Evolutionary conservation across 2,888 invertebrate genomes (phyloP), one percentile per base, ranked within the genome.

Genomic region (Allolobophora icterica): DNA sequence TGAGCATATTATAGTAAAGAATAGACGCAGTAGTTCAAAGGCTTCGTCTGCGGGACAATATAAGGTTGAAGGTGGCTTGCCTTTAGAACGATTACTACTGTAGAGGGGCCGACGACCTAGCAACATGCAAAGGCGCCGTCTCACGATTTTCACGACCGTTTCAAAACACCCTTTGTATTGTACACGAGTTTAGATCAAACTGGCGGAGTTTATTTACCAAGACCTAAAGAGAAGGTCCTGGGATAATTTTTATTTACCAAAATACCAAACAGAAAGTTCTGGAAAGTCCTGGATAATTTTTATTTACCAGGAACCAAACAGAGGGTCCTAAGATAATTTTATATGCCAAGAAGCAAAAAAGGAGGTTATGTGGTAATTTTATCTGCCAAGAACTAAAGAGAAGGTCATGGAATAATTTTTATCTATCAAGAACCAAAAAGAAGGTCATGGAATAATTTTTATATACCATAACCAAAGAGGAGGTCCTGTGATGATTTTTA

Each of bases 131-230:
- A 71, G 71, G 30, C 30, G 8, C 13, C n/a, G 71, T 71, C 30
- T 71, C 71, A 71, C 71, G 52, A 21, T 13, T 30, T 71, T 71
- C 71, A 71, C 71, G 30, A n/a, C 30, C 71, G 30, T 71, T 71
- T 71, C n/a, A n/a, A 71, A n/a, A n/a, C 71, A 71, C 13, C 13
- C 71, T 71, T 71, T 71, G 71, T 71, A n/a, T 71, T 71, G 71
- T 71, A n/a, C 71, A n/a, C n/a, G 71, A 71, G 71, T n/a, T n/a
- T n/a, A 71, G 30, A 71, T n/a, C n/a, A 71, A n/a, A n/a, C 71
- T 71, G 71, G 8, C 71, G 1, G 3, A 71, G 71, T n/a, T n/a
- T 71, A 71, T 71, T 30, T 71, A 71, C 71, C 71, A 71, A 52
- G 71, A n/a, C 0, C 71, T 8, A 71, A 71, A 71, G 19, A 71